Percentiles rank a stretch among this genome's conserved stretches.
These are phyloP conservation scores for Rhinoptilus africanus DNA, from an alignment of 2,113 vertebrate genomes.

Conservation along the genomic window DNA sequence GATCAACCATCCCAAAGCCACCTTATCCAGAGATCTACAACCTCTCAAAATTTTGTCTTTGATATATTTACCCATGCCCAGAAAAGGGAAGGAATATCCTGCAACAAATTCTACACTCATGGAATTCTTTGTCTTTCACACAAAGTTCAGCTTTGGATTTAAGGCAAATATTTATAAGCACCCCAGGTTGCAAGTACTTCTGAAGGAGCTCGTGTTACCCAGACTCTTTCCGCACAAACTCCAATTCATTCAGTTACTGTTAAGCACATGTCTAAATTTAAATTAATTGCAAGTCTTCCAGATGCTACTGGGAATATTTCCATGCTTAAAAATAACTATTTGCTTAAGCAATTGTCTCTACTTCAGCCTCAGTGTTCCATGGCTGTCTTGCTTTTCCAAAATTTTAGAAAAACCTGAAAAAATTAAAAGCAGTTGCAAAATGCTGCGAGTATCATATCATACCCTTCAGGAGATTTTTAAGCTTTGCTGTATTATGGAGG, in stretches of 20 bases:
- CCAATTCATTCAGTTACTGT: neutral
- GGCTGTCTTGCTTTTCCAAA: neutral
- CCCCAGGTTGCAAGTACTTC: neutral
- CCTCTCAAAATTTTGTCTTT: neutral
- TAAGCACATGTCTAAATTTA: neutral
- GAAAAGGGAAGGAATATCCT: neutral
- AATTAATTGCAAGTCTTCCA: neutral
- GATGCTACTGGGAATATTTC: neutral
- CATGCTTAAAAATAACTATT: neutral
- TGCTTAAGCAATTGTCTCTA: neutral
- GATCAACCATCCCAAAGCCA: neutral
- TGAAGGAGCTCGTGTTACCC: neutral
- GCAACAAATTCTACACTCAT: neutral
- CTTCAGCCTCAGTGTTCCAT: neutral
- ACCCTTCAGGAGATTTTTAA: neutral
- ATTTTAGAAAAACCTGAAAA: neutral
- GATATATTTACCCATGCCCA: neutral
- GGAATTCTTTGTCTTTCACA: neutral
- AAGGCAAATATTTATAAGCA: neutral
- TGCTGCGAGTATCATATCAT: neutral
- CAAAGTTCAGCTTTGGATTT: neutral
- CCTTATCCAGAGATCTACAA: neutral
- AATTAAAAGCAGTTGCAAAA: neutral
- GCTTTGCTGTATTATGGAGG: neutral
- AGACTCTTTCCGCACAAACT: neutral